These are phyloP conservation scores for Patella vulgata DNA, from an alignment of 1,140 invertebrate genomes.

Conservation along the genomic window DNA sequence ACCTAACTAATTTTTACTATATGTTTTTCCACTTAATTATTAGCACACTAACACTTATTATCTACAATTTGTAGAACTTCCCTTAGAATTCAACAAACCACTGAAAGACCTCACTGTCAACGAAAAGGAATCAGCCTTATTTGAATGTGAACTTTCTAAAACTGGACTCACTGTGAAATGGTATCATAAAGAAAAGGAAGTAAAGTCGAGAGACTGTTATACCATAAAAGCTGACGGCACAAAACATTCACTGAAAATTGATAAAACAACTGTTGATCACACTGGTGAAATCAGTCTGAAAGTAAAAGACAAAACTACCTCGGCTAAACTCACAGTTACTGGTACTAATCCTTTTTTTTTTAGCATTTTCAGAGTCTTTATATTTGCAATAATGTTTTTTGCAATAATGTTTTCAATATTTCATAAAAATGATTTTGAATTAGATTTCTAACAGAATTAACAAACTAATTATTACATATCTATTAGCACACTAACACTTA, in stretches of 20 bases:
- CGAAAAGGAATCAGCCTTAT: constrained; percentile 36
- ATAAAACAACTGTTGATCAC: constrained; percentile 83
- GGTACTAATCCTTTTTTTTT: constrained; percentile 43
- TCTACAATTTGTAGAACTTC: constrained; percentile 28
- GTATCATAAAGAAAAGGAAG: constrained; percentile 62
- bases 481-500: too few relatives aligned
- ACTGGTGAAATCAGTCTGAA: constrained; percentile 72
- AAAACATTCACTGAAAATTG: constrained; percentile 57
- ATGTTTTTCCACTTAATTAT: too few relatives aligned
- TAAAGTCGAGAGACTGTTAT: constrained; percentile 51
- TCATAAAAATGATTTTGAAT: too few relatives aligned
- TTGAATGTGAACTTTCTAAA: constrained; percentile 43
- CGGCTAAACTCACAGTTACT: constrained; percentile 51
- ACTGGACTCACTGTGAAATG: constrained; percentile 51
- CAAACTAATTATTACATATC: constrained; percentile 3
- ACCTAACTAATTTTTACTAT: too few relatives aligned
- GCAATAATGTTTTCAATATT: too few relatives aligned
- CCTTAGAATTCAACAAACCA: constrained; percentile 28
- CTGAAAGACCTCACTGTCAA: constrained; percentile 39
- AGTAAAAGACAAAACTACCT: constrained; percentile 42
- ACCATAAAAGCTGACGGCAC: constrained; percentile 54
- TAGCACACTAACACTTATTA: too few relatives aligned
- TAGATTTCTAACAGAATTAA: too few relatives aligned
- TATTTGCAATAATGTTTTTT: too few relatives aligned
- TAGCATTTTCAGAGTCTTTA: too few relatives aligned